Percentiles rank a stretch among this genome's conserved stretches.
Evolutionary conservation across 2,797 vertebrate species (phyloP).

Genomic region (Hydrophis major): DNA sequence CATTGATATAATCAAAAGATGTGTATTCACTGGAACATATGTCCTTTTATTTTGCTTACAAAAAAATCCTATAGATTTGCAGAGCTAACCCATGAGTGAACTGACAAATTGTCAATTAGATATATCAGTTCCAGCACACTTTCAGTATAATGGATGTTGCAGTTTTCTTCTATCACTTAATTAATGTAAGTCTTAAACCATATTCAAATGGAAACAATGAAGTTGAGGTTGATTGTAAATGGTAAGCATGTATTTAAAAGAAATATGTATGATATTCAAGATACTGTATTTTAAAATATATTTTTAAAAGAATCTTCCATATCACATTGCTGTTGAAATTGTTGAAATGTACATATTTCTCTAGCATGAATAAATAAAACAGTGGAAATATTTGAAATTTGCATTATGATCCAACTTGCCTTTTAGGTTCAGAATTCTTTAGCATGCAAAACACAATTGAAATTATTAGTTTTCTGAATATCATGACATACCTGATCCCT

Average conservation of each 20-base stretch:
- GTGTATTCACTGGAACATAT: background rate
- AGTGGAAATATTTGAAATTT: background rate
- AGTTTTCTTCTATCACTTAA: conserved; percentile 58
- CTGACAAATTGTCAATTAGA: conserved; percentile 52
- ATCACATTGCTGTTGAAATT: conserved; percentile 1
- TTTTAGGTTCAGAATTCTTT: background rate
- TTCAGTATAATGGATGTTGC: conserved; percentile 52
- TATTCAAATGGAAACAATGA: conserved; percentile 27
- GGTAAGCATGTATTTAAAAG: conserved; percentile 18
- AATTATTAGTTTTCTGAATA: background rate
- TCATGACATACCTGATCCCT: background rate
- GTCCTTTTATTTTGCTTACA: background rate
- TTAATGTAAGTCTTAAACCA: conserved; percentile 59
- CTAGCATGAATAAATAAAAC: conserved; percentile 1
- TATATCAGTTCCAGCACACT: conserved; percentile 60
- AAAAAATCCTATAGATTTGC: background rate
- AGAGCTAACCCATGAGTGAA: conserved; percentile 2
- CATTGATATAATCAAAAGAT: background rate
- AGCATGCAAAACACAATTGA: background rate
- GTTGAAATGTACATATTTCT: rapidly evolving
- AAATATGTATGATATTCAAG: background rate
- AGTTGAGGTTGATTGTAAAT: conserved; percentile 7
- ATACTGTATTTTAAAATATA: background rate
- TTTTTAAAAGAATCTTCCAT: conserved; percentile 17
- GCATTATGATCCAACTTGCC: background rate